phyloP scores from a whole-genome alignment of 1,140 invertebrate species.

The Octopus bimaculoides region DNA sequence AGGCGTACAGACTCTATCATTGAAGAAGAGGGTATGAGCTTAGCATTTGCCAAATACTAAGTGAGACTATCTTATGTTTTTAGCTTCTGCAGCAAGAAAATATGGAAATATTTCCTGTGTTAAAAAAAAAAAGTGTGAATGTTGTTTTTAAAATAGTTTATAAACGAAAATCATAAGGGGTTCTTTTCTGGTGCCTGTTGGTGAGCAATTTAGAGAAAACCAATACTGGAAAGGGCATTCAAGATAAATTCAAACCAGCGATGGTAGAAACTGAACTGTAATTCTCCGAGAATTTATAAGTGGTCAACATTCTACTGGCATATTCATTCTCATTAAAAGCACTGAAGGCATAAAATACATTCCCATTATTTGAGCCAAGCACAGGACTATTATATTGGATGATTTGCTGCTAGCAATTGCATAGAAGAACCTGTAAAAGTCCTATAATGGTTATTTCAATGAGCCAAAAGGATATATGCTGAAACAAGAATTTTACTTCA shows the following conservation, averaged over 20 bases:
- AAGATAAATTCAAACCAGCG: constrained; percentile 99
- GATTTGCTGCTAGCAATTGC: constrained; percentile 98
- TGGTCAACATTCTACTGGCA: constrained; percentile 90
- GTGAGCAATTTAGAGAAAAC: constrained; percentile 89
- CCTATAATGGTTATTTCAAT: constrained; percentile 97
- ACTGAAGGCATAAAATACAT: constrained; percentile 99
- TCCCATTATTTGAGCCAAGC: constrained; percentile 97
- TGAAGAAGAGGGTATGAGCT: too few relatives aligned
- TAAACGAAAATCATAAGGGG: too few relatives aligned
- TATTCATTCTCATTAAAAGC: constrained; percentile 97
- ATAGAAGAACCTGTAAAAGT: constrained; percentile 97
- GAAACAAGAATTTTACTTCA: constrained; percentile 96
- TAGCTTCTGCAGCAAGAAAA: too few relatives aligned
- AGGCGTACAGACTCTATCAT: too few relatives aligned
- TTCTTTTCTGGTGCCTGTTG: constrained; percentile 43
- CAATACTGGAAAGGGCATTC: constrained; percentile 92
- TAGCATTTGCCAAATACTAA: too few relatives aligned
- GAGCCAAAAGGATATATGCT: constrained; percentile 95
- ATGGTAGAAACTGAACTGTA: constrained; percentile 99
- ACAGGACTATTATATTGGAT: constrained; percentile 96
- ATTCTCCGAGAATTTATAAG: constrained; percentile 84
- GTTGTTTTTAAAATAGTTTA: too few relatives aligned
- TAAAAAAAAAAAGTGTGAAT: too few relatives aligned
- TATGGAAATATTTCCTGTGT: too few relatives aligned
- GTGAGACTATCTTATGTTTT: too few relatives aligned